Evolutionary conservation across 2,113 vertebrate genomes (phyloP), one percentile per base, ranked within the genome.

Genomic region (Orientallactaga bullata): DNA sequence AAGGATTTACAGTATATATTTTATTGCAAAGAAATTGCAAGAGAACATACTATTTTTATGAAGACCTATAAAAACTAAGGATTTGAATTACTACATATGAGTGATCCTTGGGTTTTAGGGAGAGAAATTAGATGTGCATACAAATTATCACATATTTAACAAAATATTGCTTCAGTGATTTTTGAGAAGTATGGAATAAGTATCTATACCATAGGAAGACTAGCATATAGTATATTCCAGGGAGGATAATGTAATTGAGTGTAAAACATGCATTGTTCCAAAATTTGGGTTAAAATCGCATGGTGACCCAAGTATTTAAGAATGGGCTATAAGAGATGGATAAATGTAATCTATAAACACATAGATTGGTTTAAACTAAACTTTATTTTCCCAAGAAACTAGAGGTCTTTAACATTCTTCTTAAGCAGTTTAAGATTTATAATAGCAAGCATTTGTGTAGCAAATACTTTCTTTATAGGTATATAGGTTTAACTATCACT

Each of bases 151-250:
- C 9, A 74, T 82, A 60, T 86, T 89, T 83, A 78, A 30, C 18
- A 77, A 79, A 79, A 90, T 30, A 4, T 61, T n/a, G 61, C 16
- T 1, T 69, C 13, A 65, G 26, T 85, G 68, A 68, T 42, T 81
- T 81, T 1, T 69, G 37, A 94, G n/a, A 4, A 51, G 37, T 78
- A 85, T 88, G n/a, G 26, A 89, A 93, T 26, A 85, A 51, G 88
- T 35, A 21, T 30, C 5, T 82, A 78, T 2, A 60, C 26, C 68
- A 58, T 15, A 80, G 4, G 2, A 78, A 55, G 7, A 3, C 11
- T 88, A 51, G 42, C 28, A 35, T 55, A 60, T 35, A 61, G 6
- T 51, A 77, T 47, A 35, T 73, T 74, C 18, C 87, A 77, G 77
- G 42, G 42, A 8, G 42, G 42, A 47, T 47, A 32, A 7, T 23